Conservation (phyloP, 2,113 vertebrate species). For the Elachura formosa region DNA sequence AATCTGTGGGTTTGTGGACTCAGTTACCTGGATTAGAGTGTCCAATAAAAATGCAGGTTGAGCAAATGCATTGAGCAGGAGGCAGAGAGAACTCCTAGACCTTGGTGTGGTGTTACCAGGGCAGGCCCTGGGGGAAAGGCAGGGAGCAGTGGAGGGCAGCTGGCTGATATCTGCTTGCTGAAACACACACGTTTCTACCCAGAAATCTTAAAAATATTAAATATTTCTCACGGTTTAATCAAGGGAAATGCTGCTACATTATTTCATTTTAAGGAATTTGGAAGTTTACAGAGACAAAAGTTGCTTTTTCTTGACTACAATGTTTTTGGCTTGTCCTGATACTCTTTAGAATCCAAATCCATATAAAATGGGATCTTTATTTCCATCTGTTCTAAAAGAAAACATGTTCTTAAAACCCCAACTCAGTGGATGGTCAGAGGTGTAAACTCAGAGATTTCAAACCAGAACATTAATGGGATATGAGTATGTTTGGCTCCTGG, state of each 20-base stretch:
- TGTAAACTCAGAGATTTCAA: background rate
- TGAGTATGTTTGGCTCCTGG: background rate
- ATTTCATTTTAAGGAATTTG: background rate
- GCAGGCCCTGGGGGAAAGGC: background rate
- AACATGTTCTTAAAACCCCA: background rate
- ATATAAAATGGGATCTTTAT: background rate
- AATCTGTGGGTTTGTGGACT: background rate
- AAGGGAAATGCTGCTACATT: background rate
- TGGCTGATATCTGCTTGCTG: background rate
- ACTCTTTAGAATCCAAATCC: background rate
- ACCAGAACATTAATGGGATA: background rate
- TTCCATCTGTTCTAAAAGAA: background rate
- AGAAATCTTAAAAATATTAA: background rate
- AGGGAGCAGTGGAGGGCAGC: background rate
- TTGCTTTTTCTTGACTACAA: background rate
- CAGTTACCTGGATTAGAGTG: background rate
- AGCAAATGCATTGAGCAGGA: background rate
- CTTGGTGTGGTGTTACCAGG: background rate
- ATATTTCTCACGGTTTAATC: background rate
- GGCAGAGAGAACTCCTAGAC: background rate
- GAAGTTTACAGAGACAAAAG: background rate
- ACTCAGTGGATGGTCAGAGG: background rate
- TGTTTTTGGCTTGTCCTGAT: background rate
- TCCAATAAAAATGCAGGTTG: background rate
- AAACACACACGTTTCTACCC: background rate